These are phyloP conservation scores for Sinohyriopsis cumingii DNA, from an alignment of 2,888 invertebrate genomes.

Conservation along the genomic window DNA sequence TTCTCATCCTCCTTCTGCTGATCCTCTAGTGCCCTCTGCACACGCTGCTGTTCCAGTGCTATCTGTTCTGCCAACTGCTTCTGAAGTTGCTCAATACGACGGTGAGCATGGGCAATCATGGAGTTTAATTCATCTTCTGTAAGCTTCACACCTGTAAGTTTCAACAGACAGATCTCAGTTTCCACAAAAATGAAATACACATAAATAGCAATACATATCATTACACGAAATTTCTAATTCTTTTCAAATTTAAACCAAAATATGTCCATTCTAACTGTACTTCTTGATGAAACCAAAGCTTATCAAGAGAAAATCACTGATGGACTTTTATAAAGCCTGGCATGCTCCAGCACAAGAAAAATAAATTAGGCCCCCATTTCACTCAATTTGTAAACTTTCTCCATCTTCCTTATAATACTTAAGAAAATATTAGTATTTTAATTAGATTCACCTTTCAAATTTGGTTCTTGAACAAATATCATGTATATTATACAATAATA, in stretches of 20 bases:
- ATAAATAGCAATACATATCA: background rate
- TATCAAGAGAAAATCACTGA: too few species aligned
- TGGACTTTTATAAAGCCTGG: too few species aligned
- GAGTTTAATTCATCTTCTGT: conserved; percentile 82
- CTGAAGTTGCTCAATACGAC: conserved; percentile 84
- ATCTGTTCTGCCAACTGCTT: conserved; percentile 84
- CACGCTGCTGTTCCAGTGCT: conserved; percentile 73
- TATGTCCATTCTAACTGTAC: too few species aligned
- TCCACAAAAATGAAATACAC: background rate
- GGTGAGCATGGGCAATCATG: conserved; percentile 85
- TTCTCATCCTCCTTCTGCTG: conserved; percentile 77
- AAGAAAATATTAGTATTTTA: too few species aligned
- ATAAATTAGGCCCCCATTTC: too few species aligned
- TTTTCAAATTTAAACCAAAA: background rate
- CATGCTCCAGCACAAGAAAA: too few species aligned
- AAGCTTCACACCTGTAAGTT: conserved; percentile 71
- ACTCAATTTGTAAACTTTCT: too few species aligned
- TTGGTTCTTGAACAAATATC: too few species aligned
- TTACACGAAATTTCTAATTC: background rate
- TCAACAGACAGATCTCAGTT: background rate
- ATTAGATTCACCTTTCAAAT: too few species aligned
- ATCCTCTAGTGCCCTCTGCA: conserved; percentile 79
- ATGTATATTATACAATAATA: too few species aligned
- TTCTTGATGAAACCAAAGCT: too few species aligned
- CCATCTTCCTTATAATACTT: too few species aligned